Conservation (phyloP, 1,140 invertebrate species). For the Dermatophagoides farinae region DNA sequence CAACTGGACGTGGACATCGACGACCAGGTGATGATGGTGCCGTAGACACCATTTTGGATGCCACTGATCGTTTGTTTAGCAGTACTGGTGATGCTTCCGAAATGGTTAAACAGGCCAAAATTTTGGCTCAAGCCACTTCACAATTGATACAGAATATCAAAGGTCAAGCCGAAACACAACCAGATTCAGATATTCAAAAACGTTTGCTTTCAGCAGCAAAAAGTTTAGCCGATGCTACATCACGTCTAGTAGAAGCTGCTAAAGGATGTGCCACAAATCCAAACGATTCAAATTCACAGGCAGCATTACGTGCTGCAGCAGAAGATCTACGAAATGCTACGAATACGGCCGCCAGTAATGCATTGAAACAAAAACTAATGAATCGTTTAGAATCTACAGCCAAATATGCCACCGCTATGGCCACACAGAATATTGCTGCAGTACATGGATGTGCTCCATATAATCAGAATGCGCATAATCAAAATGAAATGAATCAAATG, state of each 20-base stretch:
- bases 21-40: slow-evolving; percentile 47
- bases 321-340: slow-evolving; percentile 66
- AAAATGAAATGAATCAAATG: slow-evolving; percentile 52
- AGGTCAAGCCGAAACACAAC: slow-evolving; percentile 65
- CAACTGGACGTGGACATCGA: slow-evolving; percentile 27
- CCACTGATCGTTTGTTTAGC: slow-evolving; percentile 68
- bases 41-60: slow-evolving; percentile 70
- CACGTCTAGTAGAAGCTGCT: slow-evolving; percentile 75
- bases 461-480: slow-evolving; percentile 42
- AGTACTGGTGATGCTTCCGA: slow-evolving; percentile 62
- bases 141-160: slow-evolving; percentile 39
- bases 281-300: slow-evolving; percentile 58
- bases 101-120: slow-evolving; percentile 80
- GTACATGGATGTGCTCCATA: slow-evolving; percentile 42
- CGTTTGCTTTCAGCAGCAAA: slow-evolving; percentile 76
- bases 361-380: slow-evolving; percentile 53
- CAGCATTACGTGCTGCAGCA: slow-evolving; percentile 59
- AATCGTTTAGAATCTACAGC: slow-evolving; percentile 39
- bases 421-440: slow-evolving; percentile 70
- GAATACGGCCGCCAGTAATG: slow-evolving; percentile 51
- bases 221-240: slow-evolving; percentile 80
- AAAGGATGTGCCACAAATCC: slow-evolving; percentile 68
- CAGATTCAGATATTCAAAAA: slow-evolving; percentile 68
- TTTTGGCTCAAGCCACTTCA: slow-evolving; percentile 42
- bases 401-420: slow-evolving; percentile 22